Base-by-base conservation (phyloP, 2,888 invertebrate genomes). In the Agrotis puta region DNA sequence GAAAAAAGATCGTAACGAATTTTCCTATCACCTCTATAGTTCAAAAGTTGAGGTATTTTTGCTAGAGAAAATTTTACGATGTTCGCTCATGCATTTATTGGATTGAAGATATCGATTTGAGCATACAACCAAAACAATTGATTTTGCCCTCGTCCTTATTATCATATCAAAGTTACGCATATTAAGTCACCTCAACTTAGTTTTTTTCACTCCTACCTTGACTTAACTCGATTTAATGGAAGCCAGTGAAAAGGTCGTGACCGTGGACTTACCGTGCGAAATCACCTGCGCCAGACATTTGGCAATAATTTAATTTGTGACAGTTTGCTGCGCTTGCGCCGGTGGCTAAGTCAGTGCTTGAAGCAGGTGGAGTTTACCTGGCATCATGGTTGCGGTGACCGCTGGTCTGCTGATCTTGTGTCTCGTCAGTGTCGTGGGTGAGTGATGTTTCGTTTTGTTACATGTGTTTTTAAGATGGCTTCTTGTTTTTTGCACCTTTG, bases 241-340 rank as follows among this genome's bases (percentile, higher is more conserved):
- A 78, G 70, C 59, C 57, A 57, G 79, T 77, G 84, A 81, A 90
- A 89, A 94, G 94, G 94, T 94, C 93, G 85, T 66, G 94, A 88
- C 94, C 94, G 83, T 94, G 92, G 88, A 79, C 79, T 70, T 83
- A 87, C 87, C 94, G 94, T 94, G 92, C 89, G 92, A 92, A 94
- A 94, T 94, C 92, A 86, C 83, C 85, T 64, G 77, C 67, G 71
- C 75, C 76, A 81, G 91, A 88, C 89, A 88, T 91, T 92, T 85
- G 77, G 92, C 89, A 92, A 93, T 84, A 83, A 81, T 69, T 81
- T 79, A 82, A 87, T 89, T 71, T 88, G 87, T 89, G 88, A 90
- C 91, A 87, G 87, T 83, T 77, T 68, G 63, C 71, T 81, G 74
- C 83, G 79, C 68, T 61, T 76, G 81, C 77, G 81, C 66, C 66